Evolutionary conservation across 2,888 invertebrate species (phyloP), one percentile per base, ranked within the genome.

Genomic region (Corbicula japonica): DNA sequence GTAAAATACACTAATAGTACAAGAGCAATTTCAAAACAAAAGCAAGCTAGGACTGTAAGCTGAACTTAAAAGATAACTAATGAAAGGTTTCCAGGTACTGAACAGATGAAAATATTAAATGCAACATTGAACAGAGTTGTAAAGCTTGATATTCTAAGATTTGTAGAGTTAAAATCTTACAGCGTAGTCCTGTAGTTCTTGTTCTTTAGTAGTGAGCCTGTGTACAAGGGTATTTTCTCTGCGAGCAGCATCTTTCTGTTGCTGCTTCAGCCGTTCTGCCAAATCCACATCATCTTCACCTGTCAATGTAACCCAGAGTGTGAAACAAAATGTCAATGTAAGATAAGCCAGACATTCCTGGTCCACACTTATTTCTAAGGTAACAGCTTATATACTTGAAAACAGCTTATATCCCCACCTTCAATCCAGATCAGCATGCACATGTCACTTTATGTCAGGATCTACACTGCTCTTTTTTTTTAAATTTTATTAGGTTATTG

Each of bases 181-280:
- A 95, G 97, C 96, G 95, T 97, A 97, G 94, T 98, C 98, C 94
- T 98, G 98, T 93, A 98, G 96, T 94, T 99, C 98, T 94, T 98
- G 98, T 93, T 99, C 99, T 94, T 99, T 99, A 85, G 97, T 97
- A 80, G 98, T 97, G 87, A 99, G 95, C 91, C 98, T 95, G 91
- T 98, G 96, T 88, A 98, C 97, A 88, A 99, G 95, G 84, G 98
- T 96, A 94, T 97, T 97, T 94, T 99, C 98, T 90, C 98, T 95
- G 89, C 98, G 96, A 91, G 97, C 96, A 83, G 97, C 96, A 93
- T 98, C 98, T 72, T 95, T 95, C 50, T 96, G 96, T 93, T 97
- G 97, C 89, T 96, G 96, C 91, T 96, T 96, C 91, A 96, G 95
- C 92, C 96, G 96, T 88, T 97, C 96, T 94, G 97, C 96, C 89